A percentile compares a stretch with the other conserved stretches of the same genome.
Conservation (phyloP, 2,888 invertebrate species). For the Sphaeridia pumilis region DNA sequence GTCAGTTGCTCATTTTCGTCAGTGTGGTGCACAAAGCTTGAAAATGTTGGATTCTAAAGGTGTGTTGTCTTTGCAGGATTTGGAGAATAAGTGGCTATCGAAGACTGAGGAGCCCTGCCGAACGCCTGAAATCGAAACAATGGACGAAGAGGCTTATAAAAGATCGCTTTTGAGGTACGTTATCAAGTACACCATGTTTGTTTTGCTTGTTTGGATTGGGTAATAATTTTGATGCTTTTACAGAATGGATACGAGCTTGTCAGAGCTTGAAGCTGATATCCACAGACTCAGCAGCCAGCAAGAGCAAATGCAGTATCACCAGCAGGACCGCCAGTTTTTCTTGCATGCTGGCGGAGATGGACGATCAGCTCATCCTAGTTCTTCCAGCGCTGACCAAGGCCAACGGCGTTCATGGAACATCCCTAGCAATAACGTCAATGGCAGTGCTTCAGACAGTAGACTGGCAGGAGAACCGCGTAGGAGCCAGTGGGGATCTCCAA, state of each 20-base stretch:
- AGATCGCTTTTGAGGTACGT: constrained; percentile 48
- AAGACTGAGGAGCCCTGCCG: constrained; percentile 44
- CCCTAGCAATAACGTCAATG: constrained; percentile 17
- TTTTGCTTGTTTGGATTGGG: neutral
- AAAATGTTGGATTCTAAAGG: too few species aligned
- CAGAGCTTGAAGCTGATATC: constrained; percentile 88
- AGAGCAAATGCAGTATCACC: constrained; percentile 52
- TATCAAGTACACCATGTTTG: neutral
- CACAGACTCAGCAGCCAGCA: constrained; percentile 75
- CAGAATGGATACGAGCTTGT: constrained; percentile 85
- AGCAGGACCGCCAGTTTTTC: constrained; percentile 28
- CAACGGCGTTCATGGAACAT: constrained; percentile 32
- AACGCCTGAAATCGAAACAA: constrained; percentile 65
- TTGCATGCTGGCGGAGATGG: constrained; percentile 38
- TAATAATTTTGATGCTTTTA: constrained; percentile 33
- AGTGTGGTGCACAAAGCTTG: too few species aligned
- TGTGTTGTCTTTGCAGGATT: constrained; percentile 32
- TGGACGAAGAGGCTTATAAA: constrained; percentile 70
- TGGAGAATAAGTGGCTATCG: constrained; percentile 54
- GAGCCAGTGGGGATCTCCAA: constrained; percentile 37
- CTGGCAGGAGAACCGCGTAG: constrained; percentile 15
- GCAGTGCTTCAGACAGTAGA: constrained; percentile 15
- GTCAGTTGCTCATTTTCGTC: too few species aligned
- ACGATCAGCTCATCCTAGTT: constrained; percentile 2
- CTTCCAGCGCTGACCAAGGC: constrained; percentile 12